phyloP scores from a whole-genome alignment of 2,113 vertebrate species.

The Bufo bufo region DNA sequence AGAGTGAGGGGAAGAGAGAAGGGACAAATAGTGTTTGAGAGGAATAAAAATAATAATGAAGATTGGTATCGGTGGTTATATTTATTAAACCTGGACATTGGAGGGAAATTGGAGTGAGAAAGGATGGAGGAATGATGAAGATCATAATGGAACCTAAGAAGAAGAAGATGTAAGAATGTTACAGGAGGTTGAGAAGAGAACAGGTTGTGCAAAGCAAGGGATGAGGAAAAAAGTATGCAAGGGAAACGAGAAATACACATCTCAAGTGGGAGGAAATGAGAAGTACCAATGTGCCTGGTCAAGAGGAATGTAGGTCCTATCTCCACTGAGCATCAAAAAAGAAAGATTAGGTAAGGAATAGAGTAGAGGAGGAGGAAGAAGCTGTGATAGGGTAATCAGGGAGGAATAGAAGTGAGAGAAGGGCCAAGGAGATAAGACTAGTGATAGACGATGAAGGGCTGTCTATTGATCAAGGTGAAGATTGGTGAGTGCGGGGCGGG shows the following conservation, averaged over 20 bases:
- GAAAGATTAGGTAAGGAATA: neutral
- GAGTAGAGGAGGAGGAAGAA: neutral
- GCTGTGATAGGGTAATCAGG: neutral
- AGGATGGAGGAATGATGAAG: neutral
- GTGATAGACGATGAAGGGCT: constrained; percentile 43
- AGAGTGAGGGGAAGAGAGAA: constrained; percentile 32
- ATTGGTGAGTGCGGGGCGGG: constrained; percentile 40
- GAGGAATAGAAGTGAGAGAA: constrained; percentile 2
- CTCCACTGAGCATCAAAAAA: neutral
- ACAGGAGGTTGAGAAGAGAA: neutral
- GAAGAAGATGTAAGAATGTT: neutral
- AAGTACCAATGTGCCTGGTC: neutral
- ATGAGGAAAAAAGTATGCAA: neutral
- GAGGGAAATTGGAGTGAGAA: too few relatives aligned
- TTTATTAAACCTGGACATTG: too few relatives aligned
- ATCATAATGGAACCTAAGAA: neutral
- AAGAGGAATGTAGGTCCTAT: neutral
- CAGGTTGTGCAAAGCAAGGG: neutral
- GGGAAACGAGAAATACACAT: neutral
- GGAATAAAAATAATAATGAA: constrained; percentile 13
- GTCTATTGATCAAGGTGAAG: constrained; percentile 58
- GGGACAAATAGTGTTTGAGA: constrained; percentile 26
- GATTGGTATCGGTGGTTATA: neutral
- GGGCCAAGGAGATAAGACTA: constrained; percentile 40
- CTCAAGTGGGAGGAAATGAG: neutral